Evolutionary conservation across 2,888 invertebrate genomes (phyloP).

Genomic region (Caenorhabditis sp.): DNA sequence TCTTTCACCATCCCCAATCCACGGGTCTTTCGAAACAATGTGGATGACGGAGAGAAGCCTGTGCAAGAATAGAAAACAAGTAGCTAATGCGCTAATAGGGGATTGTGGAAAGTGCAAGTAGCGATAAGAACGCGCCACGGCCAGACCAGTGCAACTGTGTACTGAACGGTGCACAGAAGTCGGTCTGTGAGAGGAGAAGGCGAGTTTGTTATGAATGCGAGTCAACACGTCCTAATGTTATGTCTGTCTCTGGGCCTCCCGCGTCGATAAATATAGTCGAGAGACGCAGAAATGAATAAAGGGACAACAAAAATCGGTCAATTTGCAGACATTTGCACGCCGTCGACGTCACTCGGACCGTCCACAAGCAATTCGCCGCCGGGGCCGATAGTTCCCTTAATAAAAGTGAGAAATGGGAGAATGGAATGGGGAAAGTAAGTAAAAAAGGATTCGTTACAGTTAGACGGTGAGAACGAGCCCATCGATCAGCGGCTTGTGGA

Average conservation of each 20-base stretch:
- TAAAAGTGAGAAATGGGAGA: neutral
- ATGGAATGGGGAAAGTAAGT: neutral
- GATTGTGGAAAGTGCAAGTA: too few relatives aligned
- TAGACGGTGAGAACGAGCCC: constrained; percentile 15
- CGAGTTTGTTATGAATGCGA: neutral
- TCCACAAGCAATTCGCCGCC: constrained; percentile 37
- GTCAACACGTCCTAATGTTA: neutral
- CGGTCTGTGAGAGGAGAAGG: neutral
- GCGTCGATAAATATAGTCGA: neutral
- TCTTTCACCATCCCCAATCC: too few relatives aligned
- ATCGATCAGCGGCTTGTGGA: neutral
- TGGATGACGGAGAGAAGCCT: too few relatives aligned
- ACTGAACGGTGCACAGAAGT: too few relatives aligned
- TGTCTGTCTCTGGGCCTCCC: neutral
- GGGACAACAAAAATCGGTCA: neutral
- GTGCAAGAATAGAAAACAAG: too few relatives aligned
- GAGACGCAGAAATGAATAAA: constrained; percentile 3
- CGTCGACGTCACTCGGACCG: constrained; percentile 38
- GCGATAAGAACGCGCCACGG: too few relatives aligned
- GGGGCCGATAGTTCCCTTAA: constrained; percentile 30
- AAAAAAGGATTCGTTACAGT: constrained; percentile 14
- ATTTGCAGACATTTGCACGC: constrained; percentile 9
- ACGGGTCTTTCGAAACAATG: too few relatives aligned
- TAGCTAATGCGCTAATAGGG: too few relatives aligned
- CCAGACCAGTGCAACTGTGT: too few relatives aligned